A percentile compares a stretch with the other conserved stretches of the same genome.
Evolutionary conservation across 2,888 invertebrate species (phyloP).

Genomic region (Amorpha juglandis): DNA sequence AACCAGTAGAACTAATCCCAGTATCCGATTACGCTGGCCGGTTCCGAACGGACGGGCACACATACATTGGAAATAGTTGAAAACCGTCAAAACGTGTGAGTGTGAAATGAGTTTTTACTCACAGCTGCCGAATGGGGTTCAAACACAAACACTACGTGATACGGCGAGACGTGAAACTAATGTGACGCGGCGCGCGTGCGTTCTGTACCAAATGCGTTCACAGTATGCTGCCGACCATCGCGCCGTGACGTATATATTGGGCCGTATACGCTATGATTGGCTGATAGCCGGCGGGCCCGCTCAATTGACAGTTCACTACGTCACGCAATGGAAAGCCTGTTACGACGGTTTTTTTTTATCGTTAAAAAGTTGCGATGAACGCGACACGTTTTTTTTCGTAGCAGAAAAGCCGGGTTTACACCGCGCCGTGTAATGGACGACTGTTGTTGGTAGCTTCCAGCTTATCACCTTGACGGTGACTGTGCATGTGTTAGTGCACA

Average conservation of each 20-base stretch:
- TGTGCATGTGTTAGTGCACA: not conserved
- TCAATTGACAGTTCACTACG: constrained; percentile 52
- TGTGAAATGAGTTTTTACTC: constrained; percentile 53
- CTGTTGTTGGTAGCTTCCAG: not conserved
- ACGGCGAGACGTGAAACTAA: constrained; percentile 33
- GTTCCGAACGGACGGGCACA: constrained; percentile 49
- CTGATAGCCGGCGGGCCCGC: constrained; percentile 64
- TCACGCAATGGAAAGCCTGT: constrained; percentile 69
- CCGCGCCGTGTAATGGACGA: not conserved
- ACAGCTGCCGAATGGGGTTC: constrained; percentile 56
- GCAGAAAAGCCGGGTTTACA: constrained; percentile 4
- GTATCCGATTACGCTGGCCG: constrained; percentile 45
- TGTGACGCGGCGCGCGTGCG: constrained; percentile 55
- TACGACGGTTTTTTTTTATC: constrained; percentile 49
- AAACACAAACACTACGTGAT: constrained; percentile 59
- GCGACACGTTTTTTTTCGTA: constrained; percentile 17
- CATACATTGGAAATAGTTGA: constrained; percentile 25
- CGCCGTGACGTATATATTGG: constrained; percentile 66
- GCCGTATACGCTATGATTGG: constrained; percentile 58
- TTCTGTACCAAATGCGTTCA: constrained; percentile 53
- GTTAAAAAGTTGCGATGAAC: constrained; percentile 32
- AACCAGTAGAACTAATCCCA: constrained; percentile 47
- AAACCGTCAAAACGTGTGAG: constrained; percentile 25
- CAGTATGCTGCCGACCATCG: constrained; percentile 64
- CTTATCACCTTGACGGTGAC: not conserved